phyloP scores from a whole-genome alignment of 92 coral and sea anemone species.

The Palythoa grandis region DNA sequence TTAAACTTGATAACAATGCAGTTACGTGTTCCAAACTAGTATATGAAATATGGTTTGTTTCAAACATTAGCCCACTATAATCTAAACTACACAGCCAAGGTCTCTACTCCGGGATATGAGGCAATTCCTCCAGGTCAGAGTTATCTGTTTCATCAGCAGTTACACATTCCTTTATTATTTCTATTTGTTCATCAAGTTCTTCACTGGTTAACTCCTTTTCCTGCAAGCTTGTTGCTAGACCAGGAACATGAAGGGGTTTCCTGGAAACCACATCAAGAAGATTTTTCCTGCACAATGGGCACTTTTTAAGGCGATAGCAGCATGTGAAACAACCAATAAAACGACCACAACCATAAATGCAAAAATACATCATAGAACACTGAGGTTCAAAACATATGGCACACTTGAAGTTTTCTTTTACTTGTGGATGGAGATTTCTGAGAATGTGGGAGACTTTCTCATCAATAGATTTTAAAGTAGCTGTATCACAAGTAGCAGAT shows the following conservation, averaged over 20 bases:
- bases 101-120: background rate
- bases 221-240: background rate
- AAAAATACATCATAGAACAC: background rate
- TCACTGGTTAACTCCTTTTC: background rate
- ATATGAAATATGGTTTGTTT: no score
- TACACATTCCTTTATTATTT: background rate
- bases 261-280: background rate
- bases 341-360: background rate
- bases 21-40: no score
- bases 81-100: background rate
- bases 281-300: constrained; percentile 13
- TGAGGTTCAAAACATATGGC: background rate
- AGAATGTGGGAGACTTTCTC: background rate
- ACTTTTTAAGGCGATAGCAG: constrained; percentile 3
- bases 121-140: constrained; percentile 14
- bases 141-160: background rate
- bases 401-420: constrained; percentile 1
- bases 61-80: background rate
- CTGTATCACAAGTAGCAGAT: background rate
- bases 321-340: constrained; percentile 4
- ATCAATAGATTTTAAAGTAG: background rate
- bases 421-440: background rate
- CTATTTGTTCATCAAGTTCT: background rate
- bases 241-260: constrained; percentile 16
- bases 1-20: no score